Evolutionary conservation across 1,140 invertebrate genomes (phyloP), one percentile per base, ranked within the genome.

Genomic region (Dinoponera quadriceps): DNA sequence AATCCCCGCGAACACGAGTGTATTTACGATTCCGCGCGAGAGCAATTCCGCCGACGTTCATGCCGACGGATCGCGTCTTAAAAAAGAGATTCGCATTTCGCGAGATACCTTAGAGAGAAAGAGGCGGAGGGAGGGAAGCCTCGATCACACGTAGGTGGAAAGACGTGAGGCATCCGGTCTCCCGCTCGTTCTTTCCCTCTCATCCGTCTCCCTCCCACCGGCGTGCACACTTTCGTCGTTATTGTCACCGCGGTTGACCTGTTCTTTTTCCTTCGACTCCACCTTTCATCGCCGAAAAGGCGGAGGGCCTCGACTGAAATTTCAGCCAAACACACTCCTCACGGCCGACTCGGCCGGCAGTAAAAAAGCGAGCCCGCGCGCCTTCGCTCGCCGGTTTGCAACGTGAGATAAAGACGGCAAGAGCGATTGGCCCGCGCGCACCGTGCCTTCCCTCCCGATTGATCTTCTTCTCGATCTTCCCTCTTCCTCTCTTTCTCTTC

Each of bases 241-340:
- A 84, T 82, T 77, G 82, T 84, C 82, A 77, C 82, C 73, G 62
- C 68, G 59, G 54, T 82, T 74, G 72, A 82, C 44, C 66, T 75
- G 71, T 82, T 88, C 54, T 68, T 86, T 86, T 87, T 83, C 54
- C 72, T 22, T 66, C 38, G 63, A 51, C 80, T 63, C 78, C 68
- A 85, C 57, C 85, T 85, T 80, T 78, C 51, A 68, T 57, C 81
- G 84, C 44, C 66, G 65, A 68, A 66, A 66, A 60, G 77, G 38
- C 65, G 38, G 60, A 73, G 80, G 66, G 22, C n/a, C 73, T 44
- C 83, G 84, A 91, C 87, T 93, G 91, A 92, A 92, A 93, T 92
- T 93, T 92, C 91, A 93, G 91, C 89, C 91, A 90, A 86, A 87
- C 74, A 74, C 75, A 75, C 75, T 84, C 74, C 65, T 86, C 87